phyloP scores from a whole-genome alignment of 2,113 vertebrate genomes.

The Condylura cristata region DNA sequence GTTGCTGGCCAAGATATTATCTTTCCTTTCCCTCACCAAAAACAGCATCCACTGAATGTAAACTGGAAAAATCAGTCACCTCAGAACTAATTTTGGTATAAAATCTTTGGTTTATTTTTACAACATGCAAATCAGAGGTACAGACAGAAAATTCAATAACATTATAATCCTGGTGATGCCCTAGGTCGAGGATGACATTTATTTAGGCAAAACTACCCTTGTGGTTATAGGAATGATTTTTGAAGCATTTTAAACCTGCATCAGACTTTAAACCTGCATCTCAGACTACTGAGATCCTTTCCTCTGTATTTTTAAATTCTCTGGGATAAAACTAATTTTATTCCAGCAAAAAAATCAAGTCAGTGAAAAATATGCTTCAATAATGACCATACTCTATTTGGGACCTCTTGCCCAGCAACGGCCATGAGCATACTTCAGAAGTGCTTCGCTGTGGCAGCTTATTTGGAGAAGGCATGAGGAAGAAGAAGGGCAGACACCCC shows the following conservation, averaged over 20 bases:
- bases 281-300: slow-evolving; percentile 47
- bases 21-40: slow-evolving; percentile 39
- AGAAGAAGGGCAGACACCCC: not conserved
- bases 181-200: slow-evolving; percentile 63
- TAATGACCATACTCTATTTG: not conserved
- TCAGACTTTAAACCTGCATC: not conserved
- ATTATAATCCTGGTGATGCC: slow-evolving; percentile 50
- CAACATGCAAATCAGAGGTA: slow-evolving; percentile 56
- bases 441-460: not conserved
- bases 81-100: slow-evolving; percentile 50
- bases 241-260: slow-evolving; percentile 47
- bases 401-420: too few relatives aligned
- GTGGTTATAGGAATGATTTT: not conserved
- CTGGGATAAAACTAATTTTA: slow-evolving; percentile 39
- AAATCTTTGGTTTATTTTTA: slow-evolving; percentile 69
- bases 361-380: not conserved
- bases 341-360: not conserved
- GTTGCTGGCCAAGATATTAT: not conserved
- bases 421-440: not conserved
- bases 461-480: not conserved
- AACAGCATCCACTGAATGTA: not conserved
- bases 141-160: slow-evolving; percentile 52
- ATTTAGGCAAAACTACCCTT: slow-evolving; percentile 49
- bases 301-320: slow-evolving; percentile 9
- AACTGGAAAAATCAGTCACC: slow-evolving; percentile 54